phyloP scores from a whole-genome alignment of 1,140 invertebrate genomes.

The Gryon sp. region DNA sequence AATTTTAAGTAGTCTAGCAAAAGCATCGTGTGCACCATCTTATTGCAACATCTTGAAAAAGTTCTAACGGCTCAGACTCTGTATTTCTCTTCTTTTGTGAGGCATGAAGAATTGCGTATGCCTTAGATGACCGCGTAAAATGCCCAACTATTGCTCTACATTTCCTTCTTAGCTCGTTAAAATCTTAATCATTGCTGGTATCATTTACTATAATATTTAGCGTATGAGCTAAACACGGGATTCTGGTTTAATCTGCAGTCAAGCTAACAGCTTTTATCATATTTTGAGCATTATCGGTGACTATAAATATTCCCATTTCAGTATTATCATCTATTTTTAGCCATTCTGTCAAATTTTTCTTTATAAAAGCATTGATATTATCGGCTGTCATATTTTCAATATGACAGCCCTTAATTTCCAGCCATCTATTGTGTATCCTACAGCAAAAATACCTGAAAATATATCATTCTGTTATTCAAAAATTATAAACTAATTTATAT shows the following conservation, averaged over 20 bases:
- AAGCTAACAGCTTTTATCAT: neutral
- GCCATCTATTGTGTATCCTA: no score
- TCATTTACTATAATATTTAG: neutral
- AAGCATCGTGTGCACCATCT: neutral
- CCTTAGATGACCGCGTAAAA: neutral
- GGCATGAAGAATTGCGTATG: neutral
- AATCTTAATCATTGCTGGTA: neutral
- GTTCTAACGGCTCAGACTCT: neutral
- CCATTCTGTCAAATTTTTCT: no score
- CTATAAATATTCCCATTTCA: conserved; percentile 1
- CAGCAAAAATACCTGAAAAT: no score
- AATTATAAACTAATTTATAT: no score
- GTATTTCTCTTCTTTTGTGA: neutral
- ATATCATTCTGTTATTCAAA: no score
- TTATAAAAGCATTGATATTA: no score
- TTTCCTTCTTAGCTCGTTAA: neutral
- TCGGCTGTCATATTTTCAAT: no score
- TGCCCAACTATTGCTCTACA: neutral
- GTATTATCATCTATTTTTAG: no score
- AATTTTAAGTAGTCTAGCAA: neutral
- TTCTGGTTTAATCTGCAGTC: neutral
- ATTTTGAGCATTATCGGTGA: neutral
- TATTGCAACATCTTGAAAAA: neutral
- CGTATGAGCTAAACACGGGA: conserved; percentile 1
- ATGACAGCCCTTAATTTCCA: no score